Base-by-base conservation (phyloP, 2,113 vertebrate genomes). In the Myotis yumanensis region DNA sequence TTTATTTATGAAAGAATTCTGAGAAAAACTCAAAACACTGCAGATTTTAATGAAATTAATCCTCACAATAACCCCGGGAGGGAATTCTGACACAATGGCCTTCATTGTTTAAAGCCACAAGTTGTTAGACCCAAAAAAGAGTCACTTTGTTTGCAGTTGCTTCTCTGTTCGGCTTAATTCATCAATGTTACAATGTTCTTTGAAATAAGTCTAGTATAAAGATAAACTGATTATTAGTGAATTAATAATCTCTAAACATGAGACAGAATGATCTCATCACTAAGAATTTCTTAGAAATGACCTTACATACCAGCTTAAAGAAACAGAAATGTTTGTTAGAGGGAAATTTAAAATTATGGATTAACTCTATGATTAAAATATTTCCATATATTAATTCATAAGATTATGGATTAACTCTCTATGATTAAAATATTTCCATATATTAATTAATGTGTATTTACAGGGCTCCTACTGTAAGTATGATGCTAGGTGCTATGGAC, bases 1-100 rank as follows among this genome's bases (percentile, higher is more conserved):
- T 94, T 95, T 95, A 94, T 90, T 96, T 95, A 90, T 84, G 90
- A 97, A 90, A 51, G 90, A 71, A 96, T 97, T 95, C 95, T 95
- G 73, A 46, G 92, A 89, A 96, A 95, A 97, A 43, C 46, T 72
- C 71, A 79, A 97, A 90, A 91, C 46, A 93, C 52, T 88, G 92
- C 79, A 96, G 95, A 96, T 95, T 97, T 93, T 95, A 96, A 97
- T 97, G 95, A 91, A 93, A 94, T 88, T 96, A 96, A 96, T 89
- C 77, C 51, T 92, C 79, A 86, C 66, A 93, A 88, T 94, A 95
- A 95, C 77, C 37, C 84, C 25, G 16, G 54, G 28, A 94, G 71
- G 54, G 46, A 84, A 25, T 85, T 83, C 46, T 51, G 57, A 95
- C 3, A 96, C 92, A 97, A 96, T 71, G 75, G 64, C 4, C 64